Conservation (phyloP, 2,797 vertebrate genomes). For the Streptopelia turtur region DNA sequence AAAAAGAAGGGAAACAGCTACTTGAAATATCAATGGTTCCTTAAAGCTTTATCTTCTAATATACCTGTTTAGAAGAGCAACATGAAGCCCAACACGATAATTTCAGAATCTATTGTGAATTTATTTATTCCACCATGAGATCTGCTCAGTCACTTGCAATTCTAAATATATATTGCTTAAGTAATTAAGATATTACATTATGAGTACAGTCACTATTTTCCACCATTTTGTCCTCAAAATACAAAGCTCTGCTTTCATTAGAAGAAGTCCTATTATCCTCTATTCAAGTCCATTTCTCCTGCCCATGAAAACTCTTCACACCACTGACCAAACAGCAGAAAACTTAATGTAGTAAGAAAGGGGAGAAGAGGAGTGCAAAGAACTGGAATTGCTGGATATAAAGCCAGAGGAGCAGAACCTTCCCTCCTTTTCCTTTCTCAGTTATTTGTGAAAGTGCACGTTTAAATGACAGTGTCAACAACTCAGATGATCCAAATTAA, state of each 20-base stretch:
- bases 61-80: background rate
- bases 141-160: background rate
- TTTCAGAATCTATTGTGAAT: background rate
- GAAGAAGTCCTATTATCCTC: background rate
- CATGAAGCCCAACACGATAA: background rate
- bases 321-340: background rate
- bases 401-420: background rate
- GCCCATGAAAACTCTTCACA: background rate
- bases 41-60: background rate
- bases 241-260: background rate
- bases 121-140: background rate
- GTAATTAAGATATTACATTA: background rate
- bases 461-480: background rate
- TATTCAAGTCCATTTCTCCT: background rate
- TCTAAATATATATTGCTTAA: background rate
- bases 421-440: background rate
- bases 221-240: background rate
- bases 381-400: background rate
- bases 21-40: background rate
- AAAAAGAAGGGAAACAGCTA: background rate
- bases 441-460: background rate
- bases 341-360: background rate
- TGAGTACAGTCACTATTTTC: background rate
- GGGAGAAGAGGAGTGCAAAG: background rate
- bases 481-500: background rate